Evolutionary conservation across 2,113 vertebrate species (phyloP).

Genomic region (Rhynchomys soricoides): DNA sequence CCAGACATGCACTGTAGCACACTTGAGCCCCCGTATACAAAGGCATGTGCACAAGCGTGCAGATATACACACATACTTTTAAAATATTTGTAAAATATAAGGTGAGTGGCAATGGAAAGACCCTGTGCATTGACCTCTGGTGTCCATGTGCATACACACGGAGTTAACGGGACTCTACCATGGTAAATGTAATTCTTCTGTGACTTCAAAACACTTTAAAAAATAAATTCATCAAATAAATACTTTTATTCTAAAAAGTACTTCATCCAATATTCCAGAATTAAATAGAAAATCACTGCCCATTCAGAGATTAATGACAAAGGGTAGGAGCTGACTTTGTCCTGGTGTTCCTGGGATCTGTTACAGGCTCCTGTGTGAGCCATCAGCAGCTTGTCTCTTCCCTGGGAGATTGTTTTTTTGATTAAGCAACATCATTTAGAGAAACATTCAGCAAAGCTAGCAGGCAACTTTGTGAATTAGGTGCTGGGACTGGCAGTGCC

Average conservation of each 20-base stretch:
- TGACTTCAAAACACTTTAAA: background rate
- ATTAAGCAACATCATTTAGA: background rate
- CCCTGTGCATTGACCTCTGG: background rate
- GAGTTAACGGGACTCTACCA: background rate
- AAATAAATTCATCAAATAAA: background rate
- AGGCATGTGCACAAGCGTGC: background rate
- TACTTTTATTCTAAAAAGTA: background rate
- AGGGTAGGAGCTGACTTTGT: fast-evolving
- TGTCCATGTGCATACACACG: background rate
- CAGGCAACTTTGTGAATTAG: too few species aligned
- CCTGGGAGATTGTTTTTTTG: background rate
- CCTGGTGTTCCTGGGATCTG: background rate
- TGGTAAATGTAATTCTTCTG: background rate
- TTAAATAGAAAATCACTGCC: background rate
- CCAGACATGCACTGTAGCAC: background rate
- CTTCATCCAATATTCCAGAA: background rate
- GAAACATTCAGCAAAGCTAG: background rate
- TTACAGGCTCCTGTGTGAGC: background rate
- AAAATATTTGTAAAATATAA: background rate
- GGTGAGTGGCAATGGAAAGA: background rate
- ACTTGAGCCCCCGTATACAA: background rate
- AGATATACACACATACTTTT: background rate
- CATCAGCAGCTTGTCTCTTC: background rate
- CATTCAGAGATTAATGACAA: background rate
- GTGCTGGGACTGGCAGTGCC: fast-evolving